Evolutionary conservation across 2,888 invertebrate genomes (phyloP).

Genomic region (Monoplex corrugatus): DNA sequence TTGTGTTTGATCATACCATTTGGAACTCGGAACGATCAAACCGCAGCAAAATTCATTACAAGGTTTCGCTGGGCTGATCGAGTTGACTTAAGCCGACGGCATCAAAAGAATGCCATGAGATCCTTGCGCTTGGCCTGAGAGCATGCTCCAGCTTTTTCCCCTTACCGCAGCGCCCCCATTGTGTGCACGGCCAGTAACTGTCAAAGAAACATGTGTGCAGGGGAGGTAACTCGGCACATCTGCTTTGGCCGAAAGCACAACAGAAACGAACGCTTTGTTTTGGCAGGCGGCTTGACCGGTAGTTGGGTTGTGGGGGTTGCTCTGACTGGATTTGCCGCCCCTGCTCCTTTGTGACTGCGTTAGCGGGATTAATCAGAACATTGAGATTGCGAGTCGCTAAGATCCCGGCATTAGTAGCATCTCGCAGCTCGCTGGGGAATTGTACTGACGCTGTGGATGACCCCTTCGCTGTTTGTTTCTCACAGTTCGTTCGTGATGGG

Average conservation of each 20-base stretch:
- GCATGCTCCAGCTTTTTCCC: not conserved
- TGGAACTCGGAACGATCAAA: conserved; percentile 15
- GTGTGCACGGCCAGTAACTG: conserved; percentile 35
- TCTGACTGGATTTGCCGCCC: not conserved
- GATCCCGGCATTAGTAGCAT: too few relatives aligned
- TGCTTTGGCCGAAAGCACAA: not conserved
- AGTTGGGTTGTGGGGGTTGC: too few relatives aligned
- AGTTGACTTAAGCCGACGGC: conserved; percentile 22
- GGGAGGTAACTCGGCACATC: conserved; percentile 6
- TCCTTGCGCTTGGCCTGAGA: conserved; percentile 36
- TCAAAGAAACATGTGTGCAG: conserved; percentile 2
- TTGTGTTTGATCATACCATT: conserved; percentile 33
- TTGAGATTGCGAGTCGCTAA: not conserved
- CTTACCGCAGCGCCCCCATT: not conserved
- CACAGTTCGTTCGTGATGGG: too few relatives aligned
- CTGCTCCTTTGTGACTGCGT: not conserved
- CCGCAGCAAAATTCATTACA: not conserved
- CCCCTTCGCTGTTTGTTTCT: too few relatives aligned
- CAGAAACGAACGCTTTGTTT: not conserved
- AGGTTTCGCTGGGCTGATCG: too few relatives aligned
- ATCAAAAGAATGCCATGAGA: conserved; percentile 40
- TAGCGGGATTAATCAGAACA: not conserved
- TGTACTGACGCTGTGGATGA: too few relatives aligned
- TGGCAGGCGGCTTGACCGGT: conserved; percentile 1
- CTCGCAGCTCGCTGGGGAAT: too few relatives aligned